Base-by-base conservation (phyloP, 2,113 vertebrate genomes). In the Erpornis zantholeuca region DNA sequence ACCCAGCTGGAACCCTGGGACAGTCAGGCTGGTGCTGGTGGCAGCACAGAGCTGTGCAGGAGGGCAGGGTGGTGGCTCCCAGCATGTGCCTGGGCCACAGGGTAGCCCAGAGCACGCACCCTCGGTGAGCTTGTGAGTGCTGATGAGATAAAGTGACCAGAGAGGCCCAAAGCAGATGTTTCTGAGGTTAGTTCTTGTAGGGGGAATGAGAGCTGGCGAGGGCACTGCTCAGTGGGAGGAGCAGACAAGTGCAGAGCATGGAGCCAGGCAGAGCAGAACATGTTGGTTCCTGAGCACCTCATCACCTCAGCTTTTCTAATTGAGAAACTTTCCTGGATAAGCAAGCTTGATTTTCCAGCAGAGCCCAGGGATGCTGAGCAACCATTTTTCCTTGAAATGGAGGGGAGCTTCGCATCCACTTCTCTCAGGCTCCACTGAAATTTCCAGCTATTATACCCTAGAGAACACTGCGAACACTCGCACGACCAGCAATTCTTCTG, bases 81-180 rank as follows among this genome's bases (percentile, higher is more conserved):
- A 7, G 57, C 61, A 11, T 1, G 21, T 25, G n/a, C 38, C 61
- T 9, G 53, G 25, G 59, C 44, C 5, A 0, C 1, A 18, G 57
- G 20, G 17, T 7, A 49, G 19, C 14, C 12, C 38, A 13, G 65
- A n/a, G 45, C 53, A 20, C 4, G 7, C 25, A 16, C 10, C 42
- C 24, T 4, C 0, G 1, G 4, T 10, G 18, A 6, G 3, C 17
- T 6, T 5, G 28, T 6, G 59, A 42, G 45, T 7, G 3, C 22
- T 6, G 38, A 4, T 4, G 7, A 69, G 50, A 27, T 36, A 7
- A 11, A 36, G 19, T 3, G 6, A 40, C 4, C 47, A 40, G 60
- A n/a, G 73, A 9, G 24, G 71, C 38, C 66, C 17, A 42, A 19
- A 53, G 69, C 50, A 79, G 80, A 11, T 1, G 2, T 2, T 19